Conservation (phyloP, 2,797 vertebrate genomes). For the Gymnoscopelus microlampas region DNA sequence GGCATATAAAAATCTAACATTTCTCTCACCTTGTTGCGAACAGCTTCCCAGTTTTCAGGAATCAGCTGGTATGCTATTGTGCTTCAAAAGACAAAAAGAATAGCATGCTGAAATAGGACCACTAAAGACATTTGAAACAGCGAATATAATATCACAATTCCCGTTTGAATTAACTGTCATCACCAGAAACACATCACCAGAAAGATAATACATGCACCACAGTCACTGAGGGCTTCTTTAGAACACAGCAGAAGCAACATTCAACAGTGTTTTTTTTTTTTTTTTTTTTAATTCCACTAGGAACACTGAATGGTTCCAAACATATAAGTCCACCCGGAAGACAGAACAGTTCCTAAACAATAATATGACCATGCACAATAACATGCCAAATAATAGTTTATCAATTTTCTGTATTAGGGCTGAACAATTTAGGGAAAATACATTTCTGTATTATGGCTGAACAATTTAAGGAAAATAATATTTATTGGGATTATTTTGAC, state of each 20-base stretch:
- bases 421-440: too few relatives aligned
- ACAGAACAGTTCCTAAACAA: too few relatives aligned
- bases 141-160: neutral
- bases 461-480: too few relatives aligned
- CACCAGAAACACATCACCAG: neutral
- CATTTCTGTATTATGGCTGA: too few relatives aligned
- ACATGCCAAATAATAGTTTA: too few relatives aligned
- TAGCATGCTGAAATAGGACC: conserved; percentile 1
- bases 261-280: too few relatives aligned
- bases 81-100: neutral
- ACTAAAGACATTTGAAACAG: neutral
- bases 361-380: too few relatives aligned
- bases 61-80: neutral
- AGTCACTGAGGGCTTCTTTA: neutral
- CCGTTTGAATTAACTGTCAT: neutral
- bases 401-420: too few relatives aligned
- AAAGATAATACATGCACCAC: neutral
- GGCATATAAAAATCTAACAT: neutral
- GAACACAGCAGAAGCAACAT: neutral
- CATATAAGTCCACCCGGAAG: too few relatives aligned
- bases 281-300: too few relatives aligned
- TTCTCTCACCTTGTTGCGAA: neutral
- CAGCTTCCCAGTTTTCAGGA: neutral
- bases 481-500: too few relatives aligned
- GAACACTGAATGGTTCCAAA: too few relatives aligned